Evolutionary conservation across 2,888 invertebrate genomes (phyloP), one percentile per base, ranked within the genome.

Genomic region (Dasypolia templi): DNA sequence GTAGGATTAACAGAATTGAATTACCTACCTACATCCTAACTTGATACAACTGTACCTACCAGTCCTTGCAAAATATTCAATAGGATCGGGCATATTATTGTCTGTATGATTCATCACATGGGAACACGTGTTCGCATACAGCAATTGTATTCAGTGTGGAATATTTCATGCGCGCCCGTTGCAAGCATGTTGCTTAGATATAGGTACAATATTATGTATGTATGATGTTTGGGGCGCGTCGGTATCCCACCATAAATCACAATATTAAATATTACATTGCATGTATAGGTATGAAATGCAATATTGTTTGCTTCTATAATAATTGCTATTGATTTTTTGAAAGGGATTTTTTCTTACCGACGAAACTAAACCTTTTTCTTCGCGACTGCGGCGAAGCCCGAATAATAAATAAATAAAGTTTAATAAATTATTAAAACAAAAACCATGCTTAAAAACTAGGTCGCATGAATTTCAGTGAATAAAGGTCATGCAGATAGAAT

Each of bases 91-190:
- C 56, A 81, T 86, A 83, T 84, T 81, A 76, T 77, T 75, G 76
- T 72, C 68, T 71, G 65, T 72, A 80, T 83, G 83, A 87, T 75
- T 85, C 79, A 81, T 77, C 72, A 63, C 56, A 73, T 70, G 82
- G 77, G 71, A 72, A 79, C 87, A 87, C 81, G 82, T 85, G 87
- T 85, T 84, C 74, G 81, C 79, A 67, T 46, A 72, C 74, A 82
- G 75, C 84, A 81, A 87, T 88, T 86, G 86, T 87, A 82, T 80
- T 81, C 86, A 77, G 79, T 49, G 75, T 61, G 81, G 86, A 82
- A 86, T 87, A 88, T 84, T 86, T 88, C 83, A 87, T 81, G 72
- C 53, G 67, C 63, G 75, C 68, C 74, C 79, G 83, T 61, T 79
- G 83, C 78, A 81, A 65, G 75, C 73, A 74, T 78, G 83, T 80